Percentiles rank a stretch among this genome's conserved stretches.
phyloP scores from a whole-genome alignment of 2,113 vertebrate genomes.

The Sakesphorus luctuosus region DNA sequence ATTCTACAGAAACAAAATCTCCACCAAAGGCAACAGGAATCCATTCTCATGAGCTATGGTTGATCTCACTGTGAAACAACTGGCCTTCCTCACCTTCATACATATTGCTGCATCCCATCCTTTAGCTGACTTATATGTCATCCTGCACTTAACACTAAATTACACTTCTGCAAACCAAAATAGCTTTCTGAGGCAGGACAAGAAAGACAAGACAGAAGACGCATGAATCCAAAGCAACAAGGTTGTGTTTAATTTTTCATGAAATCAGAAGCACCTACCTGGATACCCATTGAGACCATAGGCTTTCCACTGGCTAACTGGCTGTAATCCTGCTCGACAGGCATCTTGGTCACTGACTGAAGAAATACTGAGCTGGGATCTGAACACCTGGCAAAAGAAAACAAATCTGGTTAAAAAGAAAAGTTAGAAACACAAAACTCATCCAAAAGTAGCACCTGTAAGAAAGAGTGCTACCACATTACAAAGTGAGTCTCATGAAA shows the following conservation, averaged over 20 bases:
- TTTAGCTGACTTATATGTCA: not conserved
- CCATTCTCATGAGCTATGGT: not conserved
- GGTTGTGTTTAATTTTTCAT: not conserved
- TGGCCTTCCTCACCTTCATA: not conserved
- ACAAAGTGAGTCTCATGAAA: not conserved
- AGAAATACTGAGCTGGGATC: slow-evolving; percentile 70
- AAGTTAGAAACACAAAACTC: not conserved
- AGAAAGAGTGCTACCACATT: not conserved
- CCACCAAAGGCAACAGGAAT: not conserved
- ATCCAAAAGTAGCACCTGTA: not conserved
- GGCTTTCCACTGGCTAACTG: slow-evolving; percentile 86
- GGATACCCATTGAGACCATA: slow-evolving; percentile 86
- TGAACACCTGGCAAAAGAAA: slow-evolving; percentile 71
- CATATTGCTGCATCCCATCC: not conserved
- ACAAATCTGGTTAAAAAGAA: not conserved
- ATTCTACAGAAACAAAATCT: not conserved
- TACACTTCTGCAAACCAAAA: not conserved
- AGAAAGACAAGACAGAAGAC: not conserved
- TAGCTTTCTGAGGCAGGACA: not conserved
- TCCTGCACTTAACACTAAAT: not conserved
- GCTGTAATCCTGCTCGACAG: slow-evolving; percentile 80
- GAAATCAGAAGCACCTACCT: slow-evolving; percentile 74
- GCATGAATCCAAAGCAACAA: not conserved
- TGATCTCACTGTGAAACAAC: not conserved
- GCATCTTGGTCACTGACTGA: slow-evolving; percentile 82